Base-by-base conservation (phyloP, 2,888 invertebrate species). In the Eumerus sabulonum region DNA sequence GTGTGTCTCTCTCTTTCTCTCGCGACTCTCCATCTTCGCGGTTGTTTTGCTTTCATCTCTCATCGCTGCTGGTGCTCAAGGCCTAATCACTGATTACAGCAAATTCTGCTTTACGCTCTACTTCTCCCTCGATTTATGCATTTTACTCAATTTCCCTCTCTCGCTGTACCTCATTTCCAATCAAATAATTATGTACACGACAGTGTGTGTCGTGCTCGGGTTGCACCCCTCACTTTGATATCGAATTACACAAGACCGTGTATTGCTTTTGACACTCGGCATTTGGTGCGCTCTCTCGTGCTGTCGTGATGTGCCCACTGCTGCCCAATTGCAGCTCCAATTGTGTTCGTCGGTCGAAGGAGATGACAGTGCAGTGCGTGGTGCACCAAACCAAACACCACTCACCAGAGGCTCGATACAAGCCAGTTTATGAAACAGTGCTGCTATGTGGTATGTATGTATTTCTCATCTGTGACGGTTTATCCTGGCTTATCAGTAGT, bases 401-500 rank as follows among this genome's bases (percentile, higher is more conserved):
- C 27, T 27, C 27, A 7, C 7, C 27, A 27, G 27, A 27, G 27
- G 27, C 27, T n/a, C 27, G 27, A 27, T 2, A 27, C 40, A 27
- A 27, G 27, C 27, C 27, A 27, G 27, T 27, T 27, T 27, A 7
- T 27, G 27, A 2, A 27, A 27, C 27, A 27, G 27, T 27, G 7
- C 27, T 2, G 27, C 27, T 4, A 27, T 27, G 27, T 27, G 27
- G 27, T 7, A 27, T n/a, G n/a, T n/a, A n/a, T n/a, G n/a, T n/a
- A n/a, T n/a, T 2, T 27, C 27, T 27, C 27, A 7, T 17, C 44
- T 47, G 27, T 19, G 51, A 38, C 50, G 54, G 57, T 62, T 76
- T 64, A 60, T 64, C 74, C 68, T 79, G 47, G 35, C 74, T 79
- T 79, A 79, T 79, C 79, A 60, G 53, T 9, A 48, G 1, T 36